Evolutionary conservation across 2,113 vertebrate species (phyloP), one percentile per base, ranked within the genome.

Genomic region (Corydoras maculifer): DNA sequence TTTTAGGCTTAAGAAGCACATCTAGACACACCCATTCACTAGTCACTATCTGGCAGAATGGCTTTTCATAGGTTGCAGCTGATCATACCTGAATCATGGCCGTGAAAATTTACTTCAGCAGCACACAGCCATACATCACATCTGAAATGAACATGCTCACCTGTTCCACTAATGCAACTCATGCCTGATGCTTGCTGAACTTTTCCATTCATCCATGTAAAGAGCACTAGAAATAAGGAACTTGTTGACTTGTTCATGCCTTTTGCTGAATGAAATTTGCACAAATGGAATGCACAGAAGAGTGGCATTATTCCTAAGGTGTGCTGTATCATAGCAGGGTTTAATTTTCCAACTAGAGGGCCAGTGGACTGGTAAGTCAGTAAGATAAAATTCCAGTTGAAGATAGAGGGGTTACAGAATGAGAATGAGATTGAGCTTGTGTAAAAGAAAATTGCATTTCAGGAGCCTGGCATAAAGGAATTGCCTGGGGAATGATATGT

Each of bases 331-430:
- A 49, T 3, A 73, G 65, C 75, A 82, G 74, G 15, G 53, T 32
- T 79, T 49, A 49, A 60, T 63, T 11, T 59, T 57, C 2, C 3
- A 50, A 65, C 75, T 30, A 58, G 48, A 78, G 75, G 58, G 75
- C 69, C 18, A 25, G 18, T 25, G 18, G 18, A 62, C 69, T 68
- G 84, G 87, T 88, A 86, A 86, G 83, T 87, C 35, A 58, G 10
- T 65, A 48, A 30, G 59, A 58, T 53, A 35, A 43, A 29, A 10
- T 48, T 63, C 2, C 72, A 65, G 12, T 15, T 48, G 29, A 58
- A 58, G 57, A n/a, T 61, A 57, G 53, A 6, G 53, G 65, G 62
- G 53, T 60, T 57, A 13, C 48, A 49, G 18, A 65, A 31, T 15
- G 7, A 61, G 14, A 35, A 55, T 58, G 9, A 43, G 35, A 4